Evolutionary conservation across 2,113 vertebrate species (phyloP).

Genomic region (Suncus etruscus): DNA sequence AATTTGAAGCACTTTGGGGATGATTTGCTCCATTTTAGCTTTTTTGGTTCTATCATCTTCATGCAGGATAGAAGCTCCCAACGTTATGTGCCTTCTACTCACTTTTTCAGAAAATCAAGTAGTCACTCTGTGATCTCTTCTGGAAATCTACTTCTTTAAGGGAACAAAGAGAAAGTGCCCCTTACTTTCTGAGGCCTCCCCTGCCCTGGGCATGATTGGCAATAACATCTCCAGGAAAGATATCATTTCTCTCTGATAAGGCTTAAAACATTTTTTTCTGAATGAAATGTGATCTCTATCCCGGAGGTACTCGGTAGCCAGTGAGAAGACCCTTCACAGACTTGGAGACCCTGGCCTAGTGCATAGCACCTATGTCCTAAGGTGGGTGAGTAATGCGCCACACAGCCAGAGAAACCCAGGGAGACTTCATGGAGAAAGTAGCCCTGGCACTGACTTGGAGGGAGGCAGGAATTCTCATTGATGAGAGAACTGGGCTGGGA

Average conservation of each 20-base stretch:
- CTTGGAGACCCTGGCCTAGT: no score
- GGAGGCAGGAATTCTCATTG: not conserved
- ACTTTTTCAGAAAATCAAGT: no score
- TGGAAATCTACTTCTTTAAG: no score
- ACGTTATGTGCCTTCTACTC: no score
- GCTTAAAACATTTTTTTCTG: not conserved
- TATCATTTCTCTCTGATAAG: not conserved
- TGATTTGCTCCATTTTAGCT: not conserved
- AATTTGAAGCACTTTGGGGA: constrained; percentile 4
- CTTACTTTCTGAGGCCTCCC: no score
- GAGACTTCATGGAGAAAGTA: not conserved
- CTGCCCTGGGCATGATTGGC: no score
- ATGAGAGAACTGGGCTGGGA: not conserved
- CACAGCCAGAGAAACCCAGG: not conserved
- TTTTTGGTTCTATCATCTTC: constrained; percentile 29
- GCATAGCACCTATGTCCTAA: no score
- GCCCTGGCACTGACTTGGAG: not conserved
- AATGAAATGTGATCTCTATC: not conserved
- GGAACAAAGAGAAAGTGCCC: no score
- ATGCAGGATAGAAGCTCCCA: no score
- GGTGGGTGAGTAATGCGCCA: not conserved
- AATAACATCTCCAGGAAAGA: no score
- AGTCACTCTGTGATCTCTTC: no score
- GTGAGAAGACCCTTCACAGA: no score
- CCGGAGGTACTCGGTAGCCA: not conserved